Conservation (phyloP, 2,888 invertebrate species). For the Bhutanitis thaidina region DNA sequence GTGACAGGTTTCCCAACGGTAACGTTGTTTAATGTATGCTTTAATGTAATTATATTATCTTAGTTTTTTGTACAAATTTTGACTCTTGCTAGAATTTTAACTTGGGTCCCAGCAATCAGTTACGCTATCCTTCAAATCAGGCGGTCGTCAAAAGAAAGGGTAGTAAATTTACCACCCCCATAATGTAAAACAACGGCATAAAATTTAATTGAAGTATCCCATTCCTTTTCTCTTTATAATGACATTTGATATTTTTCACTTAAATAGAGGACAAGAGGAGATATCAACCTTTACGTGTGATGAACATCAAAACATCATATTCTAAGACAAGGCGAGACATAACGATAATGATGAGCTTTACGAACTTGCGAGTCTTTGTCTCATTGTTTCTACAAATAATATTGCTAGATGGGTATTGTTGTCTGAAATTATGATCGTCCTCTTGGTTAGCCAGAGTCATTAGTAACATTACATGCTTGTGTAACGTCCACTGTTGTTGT, state of each 20-base stretch:
- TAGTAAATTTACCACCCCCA: too few relatives aligned
- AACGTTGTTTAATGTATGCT: too few relatives aligned
- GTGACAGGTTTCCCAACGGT: too few relatives aligned
- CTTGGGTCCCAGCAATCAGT: too few relatives aligned
- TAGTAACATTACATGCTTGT: slow-evolving; percentile 57
- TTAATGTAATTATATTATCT: too few relatives aligned
- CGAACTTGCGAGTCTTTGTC: slow-evolving; percentile 66
- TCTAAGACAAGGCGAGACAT: slow-evolving; percentile 14
- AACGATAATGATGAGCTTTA: slow-evolving; percentile 35
- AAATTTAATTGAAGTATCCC: too few relatives aligned
- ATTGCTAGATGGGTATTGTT: slow-evolving; percentile 60
- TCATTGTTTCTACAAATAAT: slow-evolving; percentile 60
- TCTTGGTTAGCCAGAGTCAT: slow-evolving; percentile 59
- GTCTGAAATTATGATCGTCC: slow-evolving; percentile 65
- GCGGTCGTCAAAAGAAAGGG: too few relatives aligned
- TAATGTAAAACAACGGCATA: too few relatives aligned
- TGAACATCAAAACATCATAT: slow-evolving; percentile 12
- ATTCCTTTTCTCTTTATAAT: too few relatives aligned
- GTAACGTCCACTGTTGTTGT: slow-evolving; percentile 26
- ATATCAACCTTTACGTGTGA: slow-evolving; percentile 5
- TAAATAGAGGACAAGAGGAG: not conserved
- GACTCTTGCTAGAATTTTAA: too few relatives aligned
- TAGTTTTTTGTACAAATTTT: too few relatives aligned
- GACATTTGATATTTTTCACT: not conserved
- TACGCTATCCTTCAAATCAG: too few relatives aligned